Conservation (phyloP, 2,113 vertebrate genomes). For the Mungos mungo region DNA sequence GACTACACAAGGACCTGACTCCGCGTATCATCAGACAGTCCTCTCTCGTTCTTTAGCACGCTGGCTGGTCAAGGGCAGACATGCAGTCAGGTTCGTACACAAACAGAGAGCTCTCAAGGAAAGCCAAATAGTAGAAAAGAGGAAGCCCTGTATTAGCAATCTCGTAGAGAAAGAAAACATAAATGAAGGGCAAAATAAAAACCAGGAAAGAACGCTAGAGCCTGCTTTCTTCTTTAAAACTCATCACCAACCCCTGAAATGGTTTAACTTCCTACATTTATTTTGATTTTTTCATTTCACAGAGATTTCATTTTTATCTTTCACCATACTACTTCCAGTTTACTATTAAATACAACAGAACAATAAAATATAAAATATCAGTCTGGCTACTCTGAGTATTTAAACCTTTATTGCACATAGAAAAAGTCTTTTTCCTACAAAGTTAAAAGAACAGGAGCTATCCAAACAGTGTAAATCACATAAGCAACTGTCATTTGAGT, state of each 20-base stretch:
- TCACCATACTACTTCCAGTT: background rate
- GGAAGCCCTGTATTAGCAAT: conserved; percentile 8
- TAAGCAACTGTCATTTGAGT: background rate
- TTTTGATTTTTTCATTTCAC: conserved; percentile 13
- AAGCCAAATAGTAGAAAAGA: conserved; percentile 62
- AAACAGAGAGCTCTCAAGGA: conserved; percentile 51
- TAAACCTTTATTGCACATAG: background rate
- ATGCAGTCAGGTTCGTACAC: background rate
- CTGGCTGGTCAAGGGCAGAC: conserved; percentile 77
- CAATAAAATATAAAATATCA: background rate
- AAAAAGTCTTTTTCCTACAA: conserved; percentile 10
- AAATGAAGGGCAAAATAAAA: conserved; percentile 59
- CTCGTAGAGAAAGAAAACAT: conserved; percentile 10
- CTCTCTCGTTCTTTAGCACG: conserved; percentile 74
- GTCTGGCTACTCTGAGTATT: background rate
- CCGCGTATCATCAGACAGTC: conserved; percentile 80
- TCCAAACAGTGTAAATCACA: background rate
- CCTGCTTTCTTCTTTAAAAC: background rate
- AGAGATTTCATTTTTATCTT: background rate
- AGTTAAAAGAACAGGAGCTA: background rate
- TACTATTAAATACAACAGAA: background rate
- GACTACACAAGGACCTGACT: conserved; percentile 77
- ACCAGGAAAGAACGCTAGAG: background rate
- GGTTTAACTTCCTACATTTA: background rate
- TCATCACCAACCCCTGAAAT: background rate